Base-by-base conservation (phyloP, 2,888 invertebrate genomes). In the Caenorhabditis zanzibari region DNA sequence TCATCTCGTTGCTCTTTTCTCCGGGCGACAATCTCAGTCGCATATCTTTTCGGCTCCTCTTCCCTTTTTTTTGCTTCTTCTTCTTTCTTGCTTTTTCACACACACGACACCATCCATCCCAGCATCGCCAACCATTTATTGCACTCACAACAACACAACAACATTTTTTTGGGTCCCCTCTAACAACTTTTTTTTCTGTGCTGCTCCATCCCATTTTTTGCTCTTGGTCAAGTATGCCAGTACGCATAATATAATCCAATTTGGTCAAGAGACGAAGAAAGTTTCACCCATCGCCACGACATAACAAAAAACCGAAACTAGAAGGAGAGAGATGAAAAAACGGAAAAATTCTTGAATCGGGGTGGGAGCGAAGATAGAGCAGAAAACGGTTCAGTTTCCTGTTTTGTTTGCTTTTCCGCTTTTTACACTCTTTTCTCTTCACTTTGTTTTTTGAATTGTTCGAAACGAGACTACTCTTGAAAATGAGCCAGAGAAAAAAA, bases 21-120 rank as follows among this genome's bases (percentile, higher is more conserved):
- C 54, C 32, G 52, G 66, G 68, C 76, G 76, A 76, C 76, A 77
- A 77, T 77, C 77, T 77, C 77, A 71, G 77, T 77, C 77, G 77
- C 77, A 69, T 77, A 77, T 77, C 77, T 77, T 77, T 59, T 77
- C 71, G 66, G 56, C 75, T 38, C 28, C 49, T 75, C 35, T 28
- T 64, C 59, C 49, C 63, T 26, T 54, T 54, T 54, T 54, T 41
- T 59, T 52, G 32, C 35, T 47, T 2, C 16, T 47, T 47, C 47
- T 47, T 16, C 47, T 19, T 47, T 68, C 64, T 54, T 66, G 66
- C 76, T 76, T 77, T 69, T 77, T 77, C 68, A 68, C 68, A 68
- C 68, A 16, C 68, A 69, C 77, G 69, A 69, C 68, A 68, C 52
- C 66, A 49, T 49, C 38, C 64, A 64, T 61, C 44, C 73, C 75